phyloP scores from a whole-genome alignment of 2,113 vertebrate genomes.

The Egretta garzetta region DNA sequence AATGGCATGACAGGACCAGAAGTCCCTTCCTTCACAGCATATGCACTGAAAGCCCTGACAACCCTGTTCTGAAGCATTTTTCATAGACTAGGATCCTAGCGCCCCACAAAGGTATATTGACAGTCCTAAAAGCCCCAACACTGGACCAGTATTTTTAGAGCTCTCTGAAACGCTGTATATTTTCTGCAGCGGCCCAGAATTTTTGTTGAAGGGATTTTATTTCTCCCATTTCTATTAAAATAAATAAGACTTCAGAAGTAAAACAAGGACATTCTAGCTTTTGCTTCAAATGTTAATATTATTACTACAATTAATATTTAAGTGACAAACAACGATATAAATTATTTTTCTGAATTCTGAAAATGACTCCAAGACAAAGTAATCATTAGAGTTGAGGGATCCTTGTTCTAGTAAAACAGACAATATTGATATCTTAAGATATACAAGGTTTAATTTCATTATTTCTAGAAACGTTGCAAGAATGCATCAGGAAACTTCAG shows the following conservation, averaged over 20 bases:
- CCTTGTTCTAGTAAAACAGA: not conserved
- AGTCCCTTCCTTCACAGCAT: not conserved
- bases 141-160: not conserved
- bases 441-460: not conserved
- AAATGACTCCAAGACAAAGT: not conserved
- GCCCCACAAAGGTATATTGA: not conserved
- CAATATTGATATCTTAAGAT: not conserved
- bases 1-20: not conserved
- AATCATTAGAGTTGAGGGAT: not conserved
- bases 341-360: not conserved
- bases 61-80: not conserved
- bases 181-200: not conserved
- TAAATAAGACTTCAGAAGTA: not conserved
- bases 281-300: not conserved
- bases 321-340: not conserved
- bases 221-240: not conserved
- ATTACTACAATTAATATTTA: not conserved
- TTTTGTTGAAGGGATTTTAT: not conserved
- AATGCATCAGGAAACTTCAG: not conserved
- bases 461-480: not conserved
- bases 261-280: not conserved
- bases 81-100: not conserved
- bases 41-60: not conserved
- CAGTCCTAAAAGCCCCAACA: not conserved
- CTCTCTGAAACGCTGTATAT: not conserved